Evolutionary conservation across 2,888 invertebrate genomes (phyloP), one percentile per base, ranked within the genome.

Genomic region (Amphipyra berbera): DNA sequence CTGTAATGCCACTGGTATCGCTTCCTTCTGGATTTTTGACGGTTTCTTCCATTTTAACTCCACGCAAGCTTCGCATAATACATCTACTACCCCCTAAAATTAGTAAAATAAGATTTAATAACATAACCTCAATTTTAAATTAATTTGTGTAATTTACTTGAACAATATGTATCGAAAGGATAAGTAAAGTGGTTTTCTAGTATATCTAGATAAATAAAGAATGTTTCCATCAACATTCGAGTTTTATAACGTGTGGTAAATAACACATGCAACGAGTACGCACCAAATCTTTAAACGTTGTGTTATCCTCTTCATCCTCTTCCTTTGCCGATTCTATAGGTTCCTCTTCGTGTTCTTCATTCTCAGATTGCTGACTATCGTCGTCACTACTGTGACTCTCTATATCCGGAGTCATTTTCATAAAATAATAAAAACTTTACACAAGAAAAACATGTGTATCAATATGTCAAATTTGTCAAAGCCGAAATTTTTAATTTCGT

Each of bases 41-140:
- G 99, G 99, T 27, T 95, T 91, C 84, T 97, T 98, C 99, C 99
- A 99, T 96, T 99, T 98, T 69, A 99, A 93, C 73, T 97, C 96
- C 76, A 96, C 96, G 88, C 99, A 99, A 0, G 99, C 98, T 91
- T 98, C 97, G 83, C 98, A 98, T 40, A 99, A 90, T 0, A 97
- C 97, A 77, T 99, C 99, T 7, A 97, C 97, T 12, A 99, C 94
- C 30, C 99, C 99, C 99, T 98, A 83, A 53, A 85, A 82, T 56
- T 21, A 45, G 21, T 64, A 30, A 45, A 5, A 12, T 41, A 30
- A 14, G 33, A 53, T 53, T 52, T 45, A 42, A 14, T 6, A 63
- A 73, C 62, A 77, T 83, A 84, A 87, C 88, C 88, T 87, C 71
- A 77, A 81, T 50, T n/a, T 47, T 48, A 14, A 42, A 56, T 48